These are phyloP conservation scores for Phaenicophaeus curvirostris DNA, from an alignment of 2,797 vertebrate species.

Conservation along the genomic window DNA sequence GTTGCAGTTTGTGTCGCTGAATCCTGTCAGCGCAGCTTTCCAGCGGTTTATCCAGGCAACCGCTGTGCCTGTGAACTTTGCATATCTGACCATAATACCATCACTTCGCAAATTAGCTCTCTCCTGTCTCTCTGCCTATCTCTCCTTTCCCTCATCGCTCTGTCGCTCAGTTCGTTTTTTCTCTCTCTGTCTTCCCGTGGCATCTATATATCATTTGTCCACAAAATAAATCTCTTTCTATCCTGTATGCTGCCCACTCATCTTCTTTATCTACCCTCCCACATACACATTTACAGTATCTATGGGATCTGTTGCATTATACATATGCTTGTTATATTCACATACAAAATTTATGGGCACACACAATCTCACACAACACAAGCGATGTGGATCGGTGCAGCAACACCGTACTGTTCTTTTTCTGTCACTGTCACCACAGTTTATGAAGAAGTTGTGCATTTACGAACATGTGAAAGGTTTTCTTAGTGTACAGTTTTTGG, in stretches of 20 bases:
- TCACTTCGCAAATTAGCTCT: background rate
- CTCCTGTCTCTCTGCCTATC: constrained; percentile 26
- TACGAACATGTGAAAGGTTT: background rate
- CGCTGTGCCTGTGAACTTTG: constrained; percentile 33
- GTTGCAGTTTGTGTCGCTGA: background rate
- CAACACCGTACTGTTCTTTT: constrained; percentile 51
- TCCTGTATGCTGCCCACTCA: constrained; percentile 59
- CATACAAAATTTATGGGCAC: constrained; percentile 51
- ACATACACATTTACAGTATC: constrained; percentile 65
- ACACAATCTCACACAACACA: constrained; percentile 47
- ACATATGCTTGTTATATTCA: constrained; percentile 54
- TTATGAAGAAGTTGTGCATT: constrained; percentile 32
- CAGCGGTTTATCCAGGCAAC: constrained; percentile 1
- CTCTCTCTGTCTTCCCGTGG: constrained; percentile 19
- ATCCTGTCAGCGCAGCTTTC: background rate
- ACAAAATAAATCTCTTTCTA: constrained; percentile 67
- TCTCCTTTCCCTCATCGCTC: constrained; percentile 12
- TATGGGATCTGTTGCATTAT: constrained; percentile 61
- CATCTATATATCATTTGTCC: constrained; percentile 57
- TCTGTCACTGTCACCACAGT: constrained; percentile 50
- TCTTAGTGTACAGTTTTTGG: background rate
- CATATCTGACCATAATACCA: constrained; percentile 45
- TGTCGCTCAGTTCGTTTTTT: background rate
- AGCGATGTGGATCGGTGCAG: constrained; percentile 49
- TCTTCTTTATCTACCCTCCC: constrained; percentile 67